phyloP scores from a whole-genome alignment of 2,113 vertebrate species.

The Synchiropus splendidus region DNA sequence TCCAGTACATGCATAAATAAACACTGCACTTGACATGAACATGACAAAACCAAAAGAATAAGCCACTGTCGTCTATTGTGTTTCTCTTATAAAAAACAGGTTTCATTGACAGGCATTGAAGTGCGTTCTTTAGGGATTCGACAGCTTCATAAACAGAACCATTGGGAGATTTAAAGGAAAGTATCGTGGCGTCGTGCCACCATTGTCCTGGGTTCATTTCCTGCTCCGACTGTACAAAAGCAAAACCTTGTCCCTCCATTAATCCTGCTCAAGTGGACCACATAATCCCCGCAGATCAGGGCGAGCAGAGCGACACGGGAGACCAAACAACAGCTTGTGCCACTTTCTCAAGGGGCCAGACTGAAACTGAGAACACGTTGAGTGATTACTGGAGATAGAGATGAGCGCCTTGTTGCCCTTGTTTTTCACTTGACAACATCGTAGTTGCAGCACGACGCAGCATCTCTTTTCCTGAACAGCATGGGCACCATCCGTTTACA shows the following conservation, averaged over 20 bases:
- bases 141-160: conserved; percentile 8
- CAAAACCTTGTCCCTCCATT: conserved; percentile 36
- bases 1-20: too few relatives aligned
- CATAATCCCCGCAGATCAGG: conserved; percentile 48
- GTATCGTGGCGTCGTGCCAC: background rate
- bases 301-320: conserved; percentile 24
- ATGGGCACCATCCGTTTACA: too few relatives aligned
- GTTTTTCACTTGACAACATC: too few relatives aligned
- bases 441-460: too few relatives aligned
- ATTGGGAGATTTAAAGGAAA: conserved; percentile 11
- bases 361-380: conserved; percentile 18
- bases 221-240: conserved; percentile 26
- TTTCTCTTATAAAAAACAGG: too few relatives aligned
- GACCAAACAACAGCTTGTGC: conserved; percentile 33
- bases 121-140: background rate
- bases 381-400: conserved; percentile 11
- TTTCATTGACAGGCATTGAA: too few relatives aligned
- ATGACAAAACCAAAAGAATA: too few relatives aligned
- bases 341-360: conserved; percentile 30
- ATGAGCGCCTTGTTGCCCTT: background rate
- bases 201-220: conserved; percentile 21
- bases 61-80: too few relatives aligned
- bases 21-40: too few relatives aligned
- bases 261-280: conserved; percentile 49
- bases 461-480: too few relatives aligned